phyloP scores from a whole-genome alignment of 2,113 vertebrate species.

The Corythaeola cristata region DNA sequence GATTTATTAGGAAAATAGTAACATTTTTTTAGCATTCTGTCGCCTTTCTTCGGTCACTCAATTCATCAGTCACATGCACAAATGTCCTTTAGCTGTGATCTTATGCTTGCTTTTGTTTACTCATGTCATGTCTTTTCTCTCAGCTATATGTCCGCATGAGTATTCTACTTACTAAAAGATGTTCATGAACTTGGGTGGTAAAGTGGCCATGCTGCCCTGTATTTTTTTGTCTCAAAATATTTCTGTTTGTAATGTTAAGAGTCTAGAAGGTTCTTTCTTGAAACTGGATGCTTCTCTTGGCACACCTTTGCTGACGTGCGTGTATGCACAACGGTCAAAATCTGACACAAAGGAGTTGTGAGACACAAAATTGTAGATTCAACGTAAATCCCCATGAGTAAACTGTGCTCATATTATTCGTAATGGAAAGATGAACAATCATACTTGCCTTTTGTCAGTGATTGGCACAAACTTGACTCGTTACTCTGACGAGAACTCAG shows the following conservation, averaged over 20 bases:
- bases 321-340: neutral
- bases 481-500: slow-evolving; percentile 30
- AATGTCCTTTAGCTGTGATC: neutral
- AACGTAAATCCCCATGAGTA: neutral
- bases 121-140: neutral
- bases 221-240: neutral
- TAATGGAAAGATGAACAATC: slow-evolving; percentile 40
- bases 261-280: neutral
- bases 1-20: neutral
- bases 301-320: neutral
- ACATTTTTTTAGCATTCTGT: neutral
- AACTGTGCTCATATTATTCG: neutral
- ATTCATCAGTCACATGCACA: neutral
- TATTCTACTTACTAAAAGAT: neutral
- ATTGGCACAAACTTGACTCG: slow-evolving; percentile 42
- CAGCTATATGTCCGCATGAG: neutral
- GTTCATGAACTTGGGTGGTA: neutral
- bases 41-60: neutral
- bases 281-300: neutral
- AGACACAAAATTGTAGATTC: neutral
- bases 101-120: neutral
- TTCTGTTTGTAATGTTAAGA: neutral
- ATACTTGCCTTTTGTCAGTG: slow-evolving; percentile 28
- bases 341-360: neutral
- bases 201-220: neutral